Conservation (phyloP, 2,888 invertebrate species). For the Agonopterix alstromeriana region DNA sequence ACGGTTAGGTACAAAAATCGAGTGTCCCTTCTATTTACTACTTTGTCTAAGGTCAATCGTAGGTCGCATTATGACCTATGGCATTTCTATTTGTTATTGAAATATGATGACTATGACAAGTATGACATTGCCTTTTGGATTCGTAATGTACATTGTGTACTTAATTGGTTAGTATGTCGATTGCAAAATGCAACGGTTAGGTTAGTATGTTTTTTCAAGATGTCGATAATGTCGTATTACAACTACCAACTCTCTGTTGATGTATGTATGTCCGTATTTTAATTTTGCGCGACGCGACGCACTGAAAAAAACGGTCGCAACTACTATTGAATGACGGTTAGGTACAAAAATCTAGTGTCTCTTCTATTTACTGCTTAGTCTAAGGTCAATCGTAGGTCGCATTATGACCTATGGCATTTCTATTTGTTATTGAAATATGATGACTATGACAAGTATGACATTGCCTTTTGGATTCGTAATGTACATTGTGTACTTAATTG, state of each 20-base stretch:
- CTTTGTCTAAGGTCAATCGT: not conserved
- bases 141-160: too few species aligned
- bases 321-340: too few species aligned
- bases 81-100: slow-evolving; percentile 2
- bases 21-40: not conserved
- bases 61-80: slow-evolving; percentile 1
- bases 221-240: too few species aligned
- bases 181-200: not conserved
- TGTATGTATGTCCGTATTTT: too few species aligned
- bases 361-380: not conserved
- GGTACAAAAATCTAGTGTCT: not conserved
- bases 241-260: too few species aligned
- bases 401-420: slow-evolving; percentile 3
- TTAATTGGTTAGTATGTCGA: not conserved
- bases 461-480: not conserved
- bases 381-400: not conserved
- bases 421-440: not conserved
- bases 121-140: not conserved
- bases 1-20: too few species aligned
- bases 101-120: not conserved
- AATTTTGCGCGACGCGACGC: too few species aligned
- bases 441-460: slow-evolving; percentile 1
- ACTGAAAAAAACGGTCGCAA: too few species aligned
- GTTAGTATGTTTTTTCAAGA: too few species aligned
- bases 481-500: too few species aligned